Percentiles rank a stretch among this genome's conserved stretches.
phyloP scores from a whole-genome alignment of 1,140 invertebrate genomes.

The Cydia strobilella region DNA sequence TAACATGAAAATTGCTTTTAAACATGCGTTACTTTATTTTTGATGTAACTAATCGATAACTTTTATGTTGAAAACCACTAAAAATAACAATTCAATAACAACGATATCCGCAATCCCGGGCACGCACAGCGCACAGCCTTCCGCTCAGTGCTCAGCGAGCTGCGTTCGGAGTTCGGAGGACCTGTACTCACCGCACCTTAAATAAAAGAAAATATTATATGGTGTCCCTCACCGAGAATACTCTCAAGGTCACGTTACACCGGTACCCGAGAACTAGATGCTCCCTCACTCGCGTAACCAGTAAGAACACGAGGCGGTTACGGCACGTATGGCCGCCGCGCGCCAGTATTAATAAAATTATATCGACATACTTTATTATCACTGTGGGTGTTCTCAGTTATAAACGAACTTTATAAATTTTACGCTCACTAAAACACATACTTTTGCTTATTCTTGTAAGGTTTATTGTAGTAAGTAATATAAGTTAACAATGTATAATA shows the following conservation, averaged over 20 bases:
- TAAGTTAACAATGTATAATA: background rate
- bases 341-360: conserved; percentile 20
- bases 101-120: too few species aligned
- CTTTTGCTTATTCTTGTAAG: background rate
- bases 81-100: too few species aligned
- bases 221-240: too few species aligned
- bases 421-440: background rate
- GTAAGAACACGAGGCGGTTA: background rate
- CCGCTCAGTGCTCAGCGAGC: too few species aligned
- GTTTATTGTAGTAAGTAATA: background rate
- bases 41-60: too few species aligned
- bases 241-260: background rate
- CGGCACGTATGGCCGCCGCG: background rate
- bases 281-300: background rate
- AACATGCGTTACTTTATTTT: too few species aligned
- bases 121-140: too few species aligned
- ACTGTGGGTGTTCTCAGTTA: background rate
- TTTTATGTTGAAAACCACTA: too few species aligned
- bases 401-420: background rate
- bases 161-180: too few species aligned
- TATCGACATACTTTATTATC: conserved; percentile 12
- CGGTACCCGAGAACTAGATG: background rate
- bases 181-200: too few species aligned
- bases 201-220: too few species aligned
- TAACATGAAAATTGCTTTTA: too few species aligned